Evolutionary conservation across 2,113 vertebrate genomes (phyloP), one percentile per base, ranked within the genome.

Genomic region (Bujurquina vittata): DNA sequence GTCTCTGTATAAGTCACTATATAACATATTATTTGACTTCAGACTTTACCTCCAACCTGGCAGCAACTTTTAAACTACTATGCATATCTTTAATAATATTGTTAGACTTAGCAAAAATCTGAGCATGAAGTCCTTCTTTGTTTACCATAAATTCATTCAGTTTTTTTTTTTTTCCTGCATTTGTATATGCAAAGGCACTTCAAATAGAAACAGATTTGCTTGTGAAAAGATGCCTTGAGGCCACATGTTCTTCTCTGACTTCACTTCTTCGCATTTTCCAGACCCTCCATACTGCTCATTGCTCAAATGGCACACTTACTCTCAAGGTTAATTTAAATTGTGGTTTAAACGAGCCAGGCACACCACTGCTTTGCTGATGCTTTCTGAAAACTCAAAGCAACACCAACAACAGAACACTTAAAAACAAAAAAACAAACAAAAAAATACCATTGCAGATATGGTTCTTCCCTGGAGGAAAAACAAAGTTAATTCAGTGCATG

Each of bases 401-500:
- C 12, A 11, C 40, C 10, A n/a, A 20, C 23, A 54, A 67, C 10
- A 23, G 7, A 43, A 56, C 7, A 65, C 11, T 20, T 9, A 54
- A 58, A 31, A 33, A 33, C 4, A 33, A 33, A 54, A 9, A 63
- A 63, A 59, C 55, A 57, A 14, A 60, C 60, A 59, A 63, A n/a
- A 61, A 54, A 15, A 1, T 29, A 63, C 6, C 0, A 1, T 65
- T 35, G 69, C 10, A 12, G 20, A 75, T 67, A 43, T 49, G 7
- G 4, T 20, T 29, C 18, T 60, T 61, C 67, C 74, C 49, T 61
- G 20, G 57, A 83, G 49, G 14, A 46, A 58, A 62, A 82, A 23
- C 31, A 57, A 81, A 80, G 49, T 77, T 35, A 63, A 80, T 80
- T 85, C 18, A 63, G 26, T 61, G 31, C 37, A 87, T 76, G 49